phyloP scores from a whole-genome alignment of 2,797 vertebrate species.

The Macroramphosus scolopax region DNA sequence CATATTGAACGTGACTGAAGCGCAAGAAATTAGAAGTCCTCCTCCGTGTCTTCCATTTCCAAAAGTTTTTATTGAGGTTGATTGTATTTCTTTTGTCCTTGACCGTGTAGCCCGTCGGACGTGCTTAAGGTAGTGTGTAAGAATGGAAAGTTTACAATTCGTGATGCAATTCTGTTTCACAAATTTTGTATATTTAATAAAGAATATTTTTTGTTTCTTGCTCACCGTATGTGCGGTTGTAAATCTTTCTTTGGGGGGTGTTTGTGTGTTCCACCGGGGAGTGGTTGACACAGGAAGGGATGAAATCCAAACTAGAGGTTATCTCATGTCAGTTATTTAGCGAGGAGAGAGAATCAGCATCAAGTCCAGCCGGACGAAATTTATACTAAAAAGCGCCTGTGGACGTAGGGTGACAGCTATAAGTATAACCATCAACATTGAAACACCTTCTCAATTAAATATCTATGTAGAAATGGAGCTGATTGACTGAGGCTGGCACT shows the following conservation, averaged over 20 bases:
- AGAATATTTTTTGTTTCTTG: conserved; percentile 78
- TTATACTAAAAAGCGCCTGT: too few relatives aligned
- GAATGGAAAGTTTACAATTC: conserved; percentile 80
- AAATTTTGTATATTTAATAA: conserved; percentile 83
- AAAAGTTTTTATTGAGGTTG: conserved; percentile 49
- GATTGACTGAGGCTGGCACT: too few relatives aligned
- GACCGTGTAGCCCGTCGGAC: conserved; percentile 63
- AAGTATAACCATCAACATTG: too few relatives aligned
- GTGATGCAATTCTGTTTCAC: conserved; percentile 79
- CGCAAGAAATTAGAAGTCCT: conserved; percentile 39
- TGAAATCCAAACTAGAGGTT: too few relatives aligned
- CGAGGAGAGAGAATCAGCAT: too few relatives aligned
- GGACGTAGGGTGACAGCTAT: too few relatives aligned
- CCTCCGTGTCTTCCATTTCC: conserved; percentile 69
- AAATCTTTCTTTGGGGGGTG: conserved; percentile 35
- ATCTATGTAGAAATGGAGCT: too few relatives aligned
- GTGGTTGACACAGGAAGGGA: too few relatives aligned
- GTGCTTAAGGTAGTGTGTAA: conserved; percentile 63
- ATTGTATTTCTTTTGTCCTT: conserved; percentile 60
- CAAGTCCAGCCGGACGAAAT: too few relatives aligned
- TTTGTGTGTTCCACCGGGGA: too few relatives aligned
- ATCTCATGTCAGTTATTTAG: too few relatives aligned
- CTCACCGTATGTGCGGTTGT: conserved; percentile 63
- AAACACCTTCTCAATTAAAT: too few relatives aligned
- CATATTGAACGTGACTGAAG: conserved; percentile 47